Base-by-base conservation (phyloP, 2,797 vertebrate genomes). In the Coranthus polyacanthus region DNA sequence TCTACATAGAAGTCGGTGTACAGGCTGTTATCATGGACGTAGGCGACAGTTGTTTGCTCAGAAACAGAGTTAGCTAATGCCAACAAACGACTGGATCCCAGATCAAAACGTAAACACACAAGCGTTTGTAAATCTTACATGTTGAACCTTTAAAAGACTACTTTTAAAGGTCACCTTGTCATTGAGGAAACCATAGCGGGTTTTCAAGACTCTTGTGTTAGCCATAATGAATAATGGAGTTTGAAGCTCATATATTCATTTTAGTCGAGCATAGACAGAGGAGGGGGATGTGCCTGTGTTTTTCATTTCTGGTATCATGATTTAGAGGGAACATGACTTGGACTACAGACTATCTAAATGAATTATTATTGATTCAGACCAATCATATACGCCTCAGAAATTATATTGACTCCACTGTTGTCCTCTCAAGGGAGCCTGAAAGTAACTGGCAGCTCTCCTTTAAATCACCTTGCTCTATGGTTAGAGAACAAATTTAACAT, bases 311-410 rank as follows among this genome's bases (percentile, higher is more conserved):
- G 39, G 50, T 54, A 5, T 55, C 49, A 49, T 43, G 44, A 73
- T 68, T 58, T 55, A 63, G 47, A 38, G 36, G 50, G 49, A 68
- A 62, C 29, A 66, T 41, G 32, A 56, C 52, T 51, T 9, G 17
- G 24, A 63, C 59, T 68, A 66, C 64, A 72, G 67, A 74, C 75
- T 58, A 15, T 46, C 38, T 75, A 77, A 86, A 69, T 84, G 4
- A 72, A 82, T 86, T 88, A 71, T 53, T 79, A 90, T 85, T 79
- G 81, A 90, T 86, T 60, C 39, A 53, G 37, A 72, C 66, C 39
- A 72, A 75, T 88, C 55, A 52, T 64, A 63, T 53, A 57, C 2
- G 39, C 60, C 42, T 54, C 34, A 72, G 50, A 81, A 73, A 80
- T 71, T 11, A 45, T 67, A 84, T 55, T 29, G 69, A 83, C 71